phyloP scores from a whole-genome alignment of 2,113 vertebrate species.

The Charadrius vociferus region DNA sequence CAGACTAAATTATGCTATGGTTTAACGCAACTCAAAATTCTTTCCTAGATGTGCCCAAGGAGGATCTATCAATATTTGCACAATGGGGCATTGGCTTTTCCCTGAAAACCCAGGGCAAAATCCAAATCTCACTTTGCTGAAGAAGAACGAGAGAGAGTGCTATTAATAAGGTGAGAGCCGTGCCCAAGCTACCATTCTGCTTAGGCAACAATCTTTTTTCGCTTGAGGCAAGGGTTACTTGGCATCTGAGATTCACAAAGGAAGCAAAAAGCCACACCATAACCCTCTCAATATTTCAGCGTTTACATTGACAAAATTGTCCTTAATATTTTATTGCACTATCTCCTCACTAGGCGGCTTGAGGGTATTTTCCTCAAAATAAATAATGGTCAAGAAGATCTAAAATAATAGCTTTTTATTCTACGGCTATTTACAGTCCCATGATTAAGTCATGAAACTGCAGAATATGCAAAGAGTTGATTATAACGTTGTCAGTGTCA shows the following conservation, averaged over 20 bases:
- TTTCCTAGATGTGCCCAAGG: not conserved
- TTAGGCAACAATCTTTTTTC: not conserved
- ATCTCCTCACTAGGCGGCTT: not conserved
- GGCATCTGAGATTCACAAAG: not conserved
- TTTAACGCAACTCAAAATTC: not conserved
- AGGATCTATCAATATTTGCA: not conserved
- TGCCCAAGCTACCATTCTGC: not conserved
- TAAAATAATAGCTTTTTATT: conserved; percentile 40
- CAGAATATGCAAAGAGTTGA: not conserved
- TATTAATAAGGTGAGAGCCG: not conserved
- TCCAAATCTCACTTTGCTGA: not conserved
- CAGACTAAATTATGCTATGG: not conserved
- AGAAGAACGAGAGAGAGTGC: not conserved
- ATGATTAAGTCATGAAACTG: conserved; percentile 33
- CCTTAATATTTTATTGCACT: conserved; percentile 55
- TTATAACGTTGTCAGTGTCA: not conserved
- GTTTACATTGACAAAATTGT: conserved; percentile 57
- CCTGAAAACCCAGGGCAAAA: not conserved
- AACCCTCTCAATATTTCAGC: conserved; percentile 52
- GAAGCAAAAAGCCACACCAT: not conserved
- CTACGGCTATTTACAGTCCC: not conserved
- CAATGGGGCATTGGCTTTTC: not conserved
- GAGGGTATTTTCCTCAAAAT: conserved; percentile 37
- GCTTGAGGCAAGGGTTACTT: not conserved
- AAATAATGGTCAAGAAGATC: conserved; percentile 39